Base-by-base conservation (phyloP, 2,797 vertebrate species). In the Rhinophrynus dorsalis region DNA sequence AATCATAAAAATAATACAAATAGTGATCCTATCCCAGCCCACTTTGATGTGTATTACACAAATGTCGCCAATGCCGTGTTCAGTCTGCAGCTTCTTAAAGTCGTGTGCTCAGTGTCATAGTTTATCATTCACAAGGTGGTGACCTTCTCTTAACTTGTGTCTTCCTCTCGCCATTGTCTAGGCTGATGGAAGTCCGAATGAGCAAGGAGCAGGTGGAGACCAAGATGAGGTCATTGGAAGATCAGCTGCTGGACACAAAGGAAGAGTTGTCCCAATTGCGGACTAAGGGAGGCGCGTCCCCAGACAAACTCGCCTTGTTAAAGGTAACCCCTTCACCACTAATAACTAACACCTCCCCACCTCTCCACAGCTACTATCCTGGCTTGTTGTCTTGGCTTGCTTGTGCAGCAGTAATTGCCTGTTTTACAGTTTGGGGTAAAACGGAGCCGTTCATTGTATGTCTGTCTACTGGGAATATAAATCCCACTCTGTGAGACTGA, bases 121-220 rank as follows among this genome's bases (percentile, higher is more conserved):
- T n/a, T n/a, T n/a, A n/a, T n/a, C n/a, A n/a, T n/a, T n/a, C n/a
- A n/a, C n/a, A n/a, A n/a, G n/a, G n/a, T n/a, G n/a, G n/a, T n/a
- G n/a, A n/a, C n/a, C n/a, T n/a, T n/a, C n/a, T n/a, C n/a, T n/a
- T n/a, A n/a, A n/a, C n/a, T n/a, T n/a, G n/a, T 30, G 3, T 10
- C 37, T 30, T 17, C 2, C n/a, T 18, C 48, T 29, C 20, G 27
- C 20, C 40, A 1, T 2, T 10, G 9, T 12, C 0, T 75, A 98
- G 96, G 76, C 82, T 97, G 66, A 90, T 87, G 76, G 91, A 92
- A 66, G 72, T 91, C 78, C 91, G 89, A 21, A 83, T 89, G 55
- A 91, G 92, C 18, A 81, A 93, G 61, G 93, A 94, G 68, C 90
- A 86, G 26, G 87, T 83, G 0, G 95, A 96, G 77, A 77, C 77